These are phyloP conservation scores for Balaeniceps rex DNA, from an alignment of 2,113 vertebrate species.

Conservation along the genomic window DNA sequence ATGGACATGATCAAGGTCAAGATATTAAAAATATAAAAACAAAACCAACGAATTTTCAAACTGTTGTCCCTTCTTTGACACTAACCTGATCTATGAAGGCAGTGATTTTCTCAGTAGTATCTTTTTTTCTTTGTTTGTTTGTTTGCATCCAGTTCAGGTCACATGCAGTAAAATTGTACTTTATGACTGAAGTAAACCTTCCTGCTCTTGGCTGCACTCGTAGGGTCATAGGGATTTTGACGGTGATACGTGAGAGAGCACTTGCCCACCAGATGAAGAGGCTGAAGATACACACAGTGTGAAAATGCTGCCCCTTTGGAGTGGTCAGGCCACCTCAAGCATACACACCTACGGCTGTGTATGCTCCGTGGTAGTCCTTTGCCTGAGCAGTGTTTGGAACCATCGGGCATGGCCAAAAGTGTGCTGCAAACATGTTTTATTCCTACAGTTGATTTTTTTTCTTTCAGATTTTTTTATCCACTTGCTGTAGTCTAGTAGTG, in stretches of 20 bases:
- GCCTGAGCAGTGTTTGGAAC: neutral
- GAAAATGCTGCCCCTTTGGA: neutral
- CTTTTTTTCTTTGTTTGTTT: neutral
- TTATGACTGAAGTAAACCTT: neutral
- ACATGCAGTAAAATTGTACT: neutral
- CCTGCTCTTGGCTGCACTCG: neutral
- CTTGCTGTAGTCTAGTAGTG: neutral
- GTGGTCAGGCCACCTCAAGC: neutral
- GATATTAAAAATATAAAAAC: neutral
- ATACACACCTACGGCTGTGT: neutral
- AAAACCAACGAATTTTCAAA: neutral
- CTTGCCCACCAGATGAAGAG: neutral
- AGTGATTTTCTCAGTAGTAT: neutral
- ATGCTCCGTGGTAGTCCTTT: neutral
- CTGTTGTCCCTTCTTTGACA: neutral
- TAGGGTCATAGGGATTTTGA: neutral
- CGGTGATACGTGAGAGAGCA: accelerated
- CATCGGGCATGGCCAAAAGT: neutral
- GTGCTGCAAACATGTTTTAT: neutral
- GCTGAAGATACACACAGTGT: neutral
- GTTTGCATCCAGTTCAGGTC: neutral
- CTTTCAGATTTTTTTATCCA: neutral
- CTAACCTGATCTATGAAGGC: neutral
- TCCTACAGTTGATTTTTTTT: neutral
- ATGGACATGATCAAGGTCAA: neutral